These are phyloP conservation scores for Danionella dracula DNA, from an alignment of 2,797 vertebrate genomes.

Conservation along the genomic window DNA sequence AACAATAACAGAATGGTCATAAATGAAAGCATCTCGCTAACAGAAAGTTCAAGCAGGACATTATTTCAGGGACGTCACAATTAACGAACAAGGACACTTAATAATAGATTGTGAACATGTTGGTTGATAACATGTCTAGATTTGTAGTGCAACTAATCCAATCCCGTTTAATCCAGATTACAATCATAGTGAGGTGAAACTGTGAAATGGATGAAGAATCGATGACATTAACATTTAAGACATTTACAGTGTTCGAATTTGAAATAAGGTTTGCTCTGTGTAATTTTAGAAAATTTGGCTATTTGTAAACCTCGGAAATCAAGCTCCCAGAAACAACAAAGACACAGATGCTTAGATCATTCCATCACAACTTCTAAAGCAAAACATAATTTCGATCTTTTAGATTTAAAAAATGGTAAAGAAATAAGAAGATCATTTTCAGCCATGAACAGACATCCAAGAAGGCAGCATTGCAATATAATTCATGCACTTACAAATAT, in stretches of 20 bases:
- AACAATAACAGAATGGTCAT: slow-evolving; percentile 22
- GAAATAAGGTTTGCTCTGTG: background rate
- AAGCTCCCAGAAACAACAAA: background rate
- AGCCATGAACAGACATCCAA: background rate
- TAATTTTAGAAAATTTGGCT: background rate
- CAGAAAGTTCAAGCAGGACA: slow-evolving; percentile 26
- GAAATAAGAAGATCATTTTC: background rate
- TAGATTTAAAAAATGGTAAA: background rate
- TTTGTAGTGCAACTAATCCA: slow-evolving; percentile 27
- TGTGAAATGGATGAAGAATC: background rate
- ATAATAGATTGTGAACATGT: slow-evolving; percentile 18
- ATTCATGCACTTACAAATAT: slow-evolving; percentile 44
- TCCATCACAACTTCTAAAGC: background rate
- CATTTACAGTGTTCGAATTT: slow-evolving; percentile 7
- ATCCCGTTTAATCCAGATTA: background rate
- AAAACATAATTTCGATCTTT: background rate
- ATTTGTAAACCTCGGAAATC: background rate
- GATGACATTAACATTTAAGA: slow-evolving; percentile 6
- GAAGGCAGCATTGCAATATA: slow-evolving; percentile 25
- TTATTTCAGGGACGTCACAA: background rate
- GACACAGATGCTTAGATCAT: background rate
- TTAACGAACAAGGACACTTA: slow-evolving; percentile 38
- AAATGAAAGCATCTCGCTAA: slow-evolving; percentile 11
- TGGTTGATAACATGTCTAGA: too few relatives aligned
- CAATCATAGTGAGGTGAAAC: slow-evolving; percentile 9